Conservation (phyloP, 2,888 invertebrate species). For the Tachystola acroxantha region DNA sequence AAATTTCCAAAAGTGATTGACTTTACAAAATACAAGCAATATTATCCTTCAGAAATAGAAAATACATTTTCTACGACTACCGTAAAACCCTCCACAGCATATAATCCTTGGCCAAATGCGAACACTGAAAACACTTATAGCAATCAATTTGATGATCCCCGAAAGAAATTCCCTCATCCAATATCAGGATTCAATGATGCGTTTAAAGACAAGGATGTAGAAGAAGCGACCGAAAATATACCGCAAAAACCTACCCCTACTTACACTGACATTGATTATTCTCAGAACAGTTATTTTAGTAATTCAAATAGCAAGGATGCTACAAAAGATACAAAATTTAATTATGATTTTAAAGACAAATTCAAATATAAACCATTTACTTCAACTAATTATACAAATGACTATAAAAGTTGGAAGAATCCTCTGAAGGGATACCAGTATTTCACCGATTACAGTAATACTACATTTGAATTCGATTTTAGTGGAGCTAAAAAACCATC, state of each 20-base stretch:
- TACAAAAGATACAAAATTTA: constrained; percentile 25
- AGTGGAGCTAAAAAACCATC: constrained; percentile 39
- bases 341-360: constrained; percentile 46
- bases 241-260: constrained; percentile 22
- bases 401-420: constrained; percentile 44
- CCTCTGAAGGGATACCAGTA: constrained; percentile 53
- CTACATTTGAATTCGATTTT: constrained; percentile 48
- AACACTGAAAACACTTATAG: constrained; percentile 28
- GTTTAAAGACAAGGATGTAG: constrained; percentile 29
- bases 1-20: constrained; percentile 61
- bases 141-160: constrained; percentile 29
- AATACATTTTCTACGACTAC: constrained; percentile 34
- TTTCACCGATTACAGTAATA: constrained; percentile 52
- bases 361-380: constrained; percentile 43
- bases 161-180: constrained; percentile 28
- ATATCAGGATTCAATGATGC: constrained; percentile 23
- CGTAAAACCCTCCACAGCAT: constrained; percentile 26
- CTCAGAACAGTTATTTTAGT: constrained; percentile 27
- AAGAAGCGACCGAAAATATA: constrained; percentile 28
- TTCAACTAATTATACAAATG: constrained; percentile 28
- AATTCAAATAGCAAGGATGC: constrained; percentile 27
- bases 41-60: constrained; percentile 47
- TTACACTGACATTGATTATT: constrained; percentile 24
- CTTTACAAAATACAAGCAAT: constrained; percentile 53
- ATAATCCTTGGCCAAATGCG: constrained; percentile 25